These are phyloP conservation scores for Chloropsis cyanopogon DNA, from an alignment of 2,113 vertebrate genomes.

Conservation along the genomic window DNA sequence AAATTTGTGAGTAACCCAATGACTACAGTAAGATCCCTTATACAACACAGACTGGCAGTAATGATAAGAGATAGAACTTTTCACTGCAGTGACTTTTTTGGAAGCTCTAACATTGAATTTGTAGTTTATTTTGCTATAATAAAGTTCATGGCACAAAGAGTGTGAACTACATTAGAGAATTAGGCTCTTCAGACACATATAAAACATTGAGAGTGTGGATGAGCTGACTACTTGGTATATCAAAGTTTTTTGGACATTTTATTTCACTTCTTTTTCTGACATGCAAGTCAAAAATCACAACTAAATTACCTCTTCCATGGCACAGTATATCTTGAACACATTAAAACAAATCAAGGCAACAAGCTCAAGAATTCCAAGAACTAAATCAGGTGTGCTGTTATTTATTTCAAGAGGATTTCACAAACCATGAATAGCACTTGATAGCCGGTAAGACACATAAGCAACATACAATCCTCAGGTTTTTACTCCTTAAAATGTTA, in stretches of 20 bases:
- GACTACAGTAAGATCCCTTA: neutral
- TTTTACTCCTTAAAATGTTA: neutral
- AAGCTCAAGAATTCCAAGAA: slow-evolving; percentile 40
- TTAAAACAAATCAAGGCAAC: slow-evolving; percentile 44
- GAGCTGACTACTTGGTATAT: neutral
- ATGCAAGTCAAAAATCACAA: neutral
- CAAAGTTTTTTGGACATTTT: neutral
- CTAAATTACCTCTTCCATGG: neutral
- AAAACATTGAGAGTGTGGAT: neutral
- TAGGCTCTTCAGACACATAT: neutral
- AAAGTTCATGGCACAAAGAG: neutral
- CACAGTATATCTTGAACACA: slow-evolving; percentile 26
- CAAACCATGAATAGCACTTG: neutral
- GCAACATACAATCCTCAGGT: neutral
- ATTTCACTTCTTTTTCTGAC: neutral
- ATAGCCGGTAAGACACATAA: neutral
- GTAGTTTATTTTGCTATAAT: neutral
- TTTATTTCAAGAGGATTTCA: slow-evolving; percentile 20
- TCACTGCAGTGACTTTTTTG: neutral
- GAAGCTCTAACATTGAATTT: neutral
- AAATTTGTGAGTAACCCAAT: neutral
- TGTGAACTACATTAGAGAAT: neutral
- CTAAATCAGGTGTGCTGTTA: neutral
- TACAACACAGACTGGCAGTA: neutral
- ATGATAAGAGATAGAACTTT: neutral